A percentile compares a stretch with the other conserved stretches of the same genome.
Evolutionary conservation across 1,140 invertebrate genomes (phyloP).

Genomic region (Drosophila sucinea): DNA sequence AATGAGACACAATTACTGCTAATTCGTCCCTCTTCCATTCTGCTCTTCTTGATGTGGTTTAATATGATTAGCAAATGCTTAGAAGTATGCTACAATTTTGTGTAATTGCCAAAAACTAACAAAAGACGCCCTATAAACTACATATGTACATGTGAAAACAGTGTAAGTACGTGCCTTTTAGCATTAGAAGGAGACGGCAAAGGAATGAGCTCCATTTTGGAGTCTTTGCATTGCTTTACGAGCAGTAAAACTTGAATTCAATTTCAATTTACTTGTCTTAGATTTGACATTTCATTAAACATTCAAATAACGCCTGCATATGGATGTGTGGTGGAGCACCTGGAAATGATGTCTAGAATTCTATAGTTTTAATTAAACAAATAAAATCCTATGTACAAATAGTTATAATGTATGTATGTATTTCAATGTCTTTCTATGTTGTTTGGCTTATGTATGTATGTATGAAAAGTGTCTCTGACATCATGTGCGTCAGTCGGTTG

Average conservation of each 20-base stretch:
- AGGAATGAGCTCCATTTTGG: background rate
- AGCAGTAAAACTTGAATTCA: constrained; percentile 45
- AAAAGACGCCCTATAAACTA: background rate
- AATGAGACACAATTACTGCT: constrained; percentile 44
- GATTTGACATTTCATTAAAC: constrained; percentile 52
- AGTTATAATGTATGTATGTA: background rate
- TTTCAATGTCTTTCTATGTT: background rate
- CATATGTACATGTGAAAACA: background rate
- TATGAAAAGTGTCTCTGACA: background rate
- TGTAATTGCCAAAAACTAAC: constrained; percentile 31
- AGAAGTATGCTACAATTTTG: constrained; percentile 32
- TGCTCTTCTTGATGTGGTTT: constrained; percentile 9
- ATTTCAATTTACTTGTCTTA: constrained; percentile 54
- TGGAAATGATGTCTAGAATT: constrained; percentile 39
- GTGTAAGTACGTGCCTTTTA: constrained; percentile 9
- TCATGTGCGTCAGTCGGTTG: background rate
- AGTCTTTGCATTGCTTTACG: constrained; percentile 15
- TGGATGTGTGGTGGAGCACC: constrained; percentile 23
- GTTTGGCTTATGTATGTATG: background rate
- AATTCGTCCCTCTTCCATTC: background rate
- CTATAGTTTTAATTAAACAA: constrained; percentile 52
- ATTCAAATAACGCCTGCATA: constrained; percentile 30
- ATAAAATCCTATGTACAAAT: constrained; percentile 32
- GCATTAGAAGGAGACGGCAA: constrained; percentile 4
- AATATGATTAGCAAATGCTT: constrained; percentile 44